A percentile compares a stretch with the other conserved stretches of the same genome.
phyloP scores from a whole-genome alignment of 2,113 vertebrate genomes.

The Cochlearius cochlearius region DNA sequence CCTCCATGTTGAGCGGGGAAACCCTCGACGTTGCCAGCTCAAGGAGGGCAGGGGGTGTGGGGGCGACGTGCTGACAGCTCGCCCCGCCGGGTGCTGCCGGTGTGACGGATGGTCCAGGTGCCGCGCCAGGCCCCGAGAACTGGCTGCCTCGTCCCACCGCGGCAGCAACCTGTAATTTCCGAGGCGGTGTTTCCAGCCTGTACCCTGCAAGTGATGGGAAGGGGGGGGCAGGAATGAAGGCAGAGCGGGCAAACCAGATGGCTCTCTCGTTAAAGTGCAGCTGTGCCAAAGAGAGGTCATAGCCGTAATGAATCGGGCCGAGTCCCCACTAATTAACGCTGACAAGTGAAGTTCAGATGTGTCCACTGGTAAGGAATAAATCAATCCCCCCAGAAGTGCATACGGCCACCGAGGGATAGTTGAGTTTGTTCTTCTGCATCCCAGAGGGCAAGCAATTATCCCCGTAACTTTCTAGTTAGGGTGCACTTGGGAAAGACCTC shows the following conservation, averaged over 20 bases:
- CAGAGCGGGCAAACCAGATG: conserved; percentile 65
- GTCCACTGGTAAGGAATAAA: conserved; percentile 44
- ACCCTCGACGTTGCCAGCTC: rapidly evolving
- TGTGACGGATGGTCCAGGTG: conserved; percentile 23
- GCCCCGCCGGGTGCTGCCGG: neutral
- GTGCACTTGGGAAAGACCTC: neutral
- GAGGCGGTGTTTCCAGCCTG: neutral
- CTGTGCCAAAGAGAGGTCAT: conserved; percentile 25
- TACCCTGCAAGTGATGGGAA: neutral
- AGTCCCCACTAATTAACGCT: conserved; percentile 48
- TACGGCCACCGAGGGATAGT: rapidly evolving
- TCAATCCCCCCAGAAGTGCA: conserved; percentile 23
- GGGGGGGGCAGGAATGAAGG: neutral
- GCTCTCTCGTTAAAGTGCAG: conserved; percentile 61
- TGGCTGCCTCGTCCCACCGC: neutral
- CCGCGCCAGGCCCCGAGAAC: neutral
- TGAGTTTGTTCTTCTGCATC: conserved; percentile 20
- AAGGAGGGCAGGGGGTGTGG: neutral
- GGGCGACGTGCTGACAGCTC: neutral
- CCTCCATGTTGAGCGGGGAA: rapidly evolving
- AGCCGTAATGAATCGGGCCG: neutral
- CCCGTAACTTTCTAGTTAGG: neutral
- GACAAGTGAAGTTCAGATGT: conserved; percentile 21
- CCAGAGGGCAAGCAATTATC: conserved; percentile 69
- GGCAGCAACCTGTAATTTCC: conserved; percentile 18